Base-by-base conservation (phyloP, 2,113 vertebrate species). In the Poecilia latipinna region DNA sequence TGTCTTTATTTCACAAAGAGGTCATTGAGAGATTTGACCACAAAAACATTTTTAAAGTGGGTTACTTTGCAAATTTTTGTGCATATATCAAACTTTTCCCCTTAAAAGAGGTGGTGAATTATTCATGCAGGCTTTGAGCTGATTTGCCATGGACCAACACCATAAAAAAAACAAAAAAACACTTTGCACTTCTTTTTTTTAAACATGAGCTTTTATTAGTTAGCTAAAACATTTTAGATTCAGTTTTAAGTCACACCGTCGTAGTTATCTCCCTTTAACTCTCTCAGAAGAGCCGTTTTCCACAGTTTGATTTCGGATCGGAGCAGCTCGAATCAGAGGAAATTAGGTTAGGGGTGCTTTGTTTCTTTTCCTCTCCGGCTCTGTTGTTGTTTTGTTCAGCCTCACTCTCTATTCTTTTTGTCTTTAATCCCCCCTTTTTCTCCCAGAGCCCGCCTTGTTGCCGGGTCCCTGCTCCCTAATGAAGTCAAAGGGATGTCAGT, bases 401-500 rank as follows among this genome's bases (percentile, higher is more conserved):
- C 78, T 72, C 73, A 65, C 72, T 68, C 87, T 68, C 71, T 69
- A 74, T 84, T 86, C 80, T 76, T 78, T 78, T 87, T 72, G 76
- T 70, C 82, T 86, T 82, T 87, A 85, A 88, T 88, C 88, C 88
- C 79, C 79, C 72, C 83, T 10, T 37, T 75, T 86, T 80, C 86
- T 91, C 82, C 84, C 87, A 78, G 77, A 86, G 84, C 81, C 83
- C 86, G 88, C 82, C 90, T 92, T 94, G 88, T 92, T 90, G 88
- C 89, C 76, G 77, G 82, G 88, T 92, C 91, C 84, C 90, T 89
- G 85, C 90, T 91, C 86, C 88, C 83, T 91, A 92, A 94, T 90
- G 85, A 94, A 93, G 93, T 92, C 88, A 91, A 93, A 90, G 87
- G 85, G 90, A 90, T 90, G 90, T 88, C 89, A 85, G 88, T 91